A percentile compares a stretch with the other conserved stretches of the same genome.
Conservation (phyloP, 2,113 vertebrate genomes). For the Globicephala melas region DNA sequence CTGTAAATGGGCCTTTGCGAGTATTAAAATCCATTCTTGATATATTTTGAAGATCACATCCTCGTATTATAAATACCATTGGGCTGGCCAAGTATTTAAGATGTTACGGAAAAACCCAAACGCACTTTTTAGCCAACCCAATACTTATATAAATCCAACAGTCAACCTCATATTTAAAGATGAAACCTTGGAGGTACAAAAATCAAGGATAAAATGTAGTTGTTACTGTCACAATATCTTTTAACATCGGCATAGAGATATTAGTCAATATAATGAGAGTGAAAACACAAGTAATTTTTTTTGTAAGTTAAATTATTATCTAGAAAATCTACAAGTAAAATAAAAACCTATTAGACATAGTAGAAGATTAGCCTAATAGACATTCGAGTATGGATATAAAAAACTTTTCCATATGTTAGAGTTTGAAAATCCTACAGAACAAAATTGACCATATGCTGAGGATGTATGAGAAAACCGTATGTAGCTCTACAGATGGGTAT, state of each 20-base stretch:
- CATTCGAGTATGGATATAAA: background rate
- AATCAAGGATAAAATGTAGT: background rate
- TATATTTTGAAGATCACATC: background rate
- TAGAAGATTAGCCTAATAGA: background rate
- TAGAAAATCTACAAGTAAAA: background rate
- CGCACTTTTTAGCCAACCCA: too few relatives aligned
- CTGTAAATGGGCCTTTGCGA: background rate
- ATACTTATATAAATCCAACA: background rate
- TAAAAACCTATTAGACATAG: background rate
- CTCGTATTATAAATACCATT: background rate
- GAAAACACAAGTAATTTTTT: background rate
- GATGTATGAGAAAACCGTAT: background rate
- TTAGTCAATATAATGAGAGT: background rate
- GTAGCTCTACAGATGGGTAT: background rate
- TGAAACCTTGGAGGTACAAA: background rate
- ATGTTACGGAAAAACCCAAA: too few relatives aligned
- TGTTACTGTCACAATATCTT: background rate
- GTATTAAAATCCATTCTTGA: background rate
- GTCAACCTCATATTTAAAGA: background rate
- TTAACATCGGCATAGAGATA: background rate
- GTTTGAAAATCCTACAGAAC: background rate
- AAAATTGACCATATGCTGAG: background rate
- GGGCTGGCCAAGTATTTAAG: too few relatives aligned
- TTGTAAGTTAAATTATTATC: background rate
- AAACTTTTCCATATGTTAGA: conserved; percentile 2